phyloP scores from a whole-genome alignment of 2,797 vertebrate genomes.

The Apodemus agrarius region DNA sequence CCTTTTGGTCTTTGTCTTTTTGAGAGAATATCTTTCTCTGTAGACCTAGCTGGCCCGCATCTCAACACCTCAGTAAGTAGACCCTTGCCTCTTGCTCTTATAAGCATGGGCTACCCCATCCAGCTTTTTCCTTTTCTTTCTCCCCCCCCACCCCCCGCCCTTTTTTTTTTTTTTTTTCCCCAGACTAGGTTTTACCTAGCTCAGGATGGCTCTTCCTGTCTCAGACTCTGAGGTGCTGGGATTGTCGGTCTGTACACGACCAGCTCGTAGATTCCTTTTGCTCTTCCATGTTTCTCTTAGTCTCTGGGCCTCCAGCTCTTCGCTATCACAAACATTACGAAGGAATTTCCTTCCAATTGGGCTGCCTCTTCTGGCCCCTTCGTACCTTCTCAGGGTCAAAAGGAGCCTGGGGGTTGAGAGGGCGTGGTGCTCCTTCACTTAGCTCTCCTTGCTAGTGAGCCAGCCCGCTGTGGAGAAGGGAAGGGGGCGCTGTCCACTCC shows the following conservation, averaged over 20 bases:
- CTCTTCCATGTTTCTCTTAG: neutral
- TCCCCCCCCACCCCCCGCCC: rapidly evolving
- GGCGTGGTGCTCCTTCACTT: neutral
- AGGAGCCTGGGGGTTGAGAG: neutral
- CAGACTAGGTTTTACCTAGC: neutral
- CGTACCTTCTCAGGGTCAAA: neutral
- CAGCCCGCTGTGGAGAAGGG: neutral
- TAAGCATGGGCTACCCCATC: neutral
- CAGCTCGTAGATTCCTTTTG: neutral
- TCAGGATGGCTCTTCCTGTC: neutral
- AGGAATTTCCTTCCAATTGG: neutral
- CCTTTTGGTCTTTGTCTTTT: neutral
- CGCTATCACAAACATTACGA: neutral
- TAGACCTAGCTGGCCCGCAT: neutral
- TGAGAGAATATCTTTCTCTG: neutral
- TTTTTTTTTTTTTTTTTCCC: no score
- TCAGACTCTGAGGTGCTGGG: neutral
- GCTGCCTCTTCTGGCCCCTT: neutral
- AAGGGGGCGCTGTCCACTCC: neutral
- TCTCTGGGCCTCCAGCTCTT: neutral
- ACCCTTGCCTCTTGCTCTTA: neutral
- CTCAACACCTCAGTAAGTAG: neutral
- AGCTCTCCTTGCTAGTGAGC: neutral
- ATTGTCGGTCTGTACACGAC: neutral
- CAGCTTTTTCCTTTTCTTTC: neutral